Base-by-base conservation (phyloP, 1,140 invertebrate genomes). In the Portunus trituberculatus region DNA sequence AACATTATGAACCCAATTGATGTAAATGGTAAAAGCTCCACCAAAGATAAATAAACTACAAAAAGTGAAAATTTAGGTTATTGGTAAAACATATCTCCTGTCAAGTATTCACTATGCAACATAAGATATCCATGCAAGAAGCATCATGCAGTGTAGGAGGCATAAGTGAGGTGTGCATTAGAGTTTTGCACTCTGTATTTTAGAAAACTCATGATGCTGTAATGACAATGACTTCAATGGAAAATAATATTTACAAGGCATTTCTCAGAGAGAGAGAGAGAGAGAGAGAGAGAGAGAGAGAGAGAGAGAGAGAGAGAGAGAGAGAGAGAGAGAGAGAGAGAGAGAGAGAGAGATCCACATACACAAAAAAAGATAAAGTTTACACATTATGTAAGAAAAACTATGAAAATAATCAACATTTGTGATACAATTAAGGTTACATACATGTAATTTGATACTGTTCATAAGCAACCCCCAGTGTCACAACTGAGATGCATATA, bases 281-380 rank as follows among this genome's bases (percentile, higher is more conserved):
- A 29, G 76, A 83, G 76, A 83, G 76, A 83, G 76, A 29, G 76
- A 83, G 76, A 83, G 76, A 83, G 76, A 83, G 76, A 83, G 76
- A 83, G 76, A 83, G 76, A 83, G 76, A 83, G 76, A 83, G 76
- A 83, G 76, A 83, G 76, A 83, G 76, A 83, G 76, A 83, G 76
- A 83, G 76, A 83, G 84, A 86, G 14, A 39, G 84, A 25, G 14
- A 86, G 14, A 39, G 84, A 86, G 84, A 28, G 84, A 39, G n/a
- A 59, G 16, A 59, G 52, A 59, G 12, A 59, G n/a, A n/a, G n/a
- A n/a, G n/a, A 59, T 59, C 10, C 52, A 14, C 12, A 20, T 4
- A 59, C 3, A 0, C 0, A 59, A 59, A 20, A 59, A 59, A 59
- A 10, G 12, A 12, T 10, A 59, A 10, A 14, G 12, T 59, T 59